phyloP scores from a whole-genome alignment of 1,140 invertebrate species.

The Archivesica marissinica region DNA sequence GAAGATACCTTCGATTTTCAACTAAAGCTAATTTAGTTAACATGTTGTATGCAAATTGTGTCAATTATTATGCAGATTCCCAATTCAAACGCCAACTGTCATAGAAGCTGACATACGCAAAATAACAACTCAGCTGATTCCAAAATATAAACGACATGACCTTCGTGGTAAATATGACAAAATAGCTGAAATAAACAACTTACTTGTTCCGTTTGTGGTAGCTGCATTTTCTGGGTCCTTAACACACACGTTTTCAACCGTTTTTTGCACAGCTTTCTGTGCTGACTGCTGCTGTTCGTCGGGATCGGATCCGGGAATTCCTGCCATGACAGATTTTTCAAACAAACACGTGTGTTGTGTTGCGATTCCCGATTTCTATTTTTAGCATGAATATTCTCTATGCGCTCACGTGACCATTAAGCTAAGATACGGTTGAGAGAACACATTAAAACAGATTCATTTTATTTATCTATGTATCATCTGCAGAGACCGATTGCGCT shows the following conservation, averaged over 20 bases:
- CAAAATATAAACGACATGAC: slow-evolving; percentile 1
- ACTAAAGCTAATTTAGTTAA: neutral
- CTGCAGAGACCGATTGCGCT: too few relatives aligned
- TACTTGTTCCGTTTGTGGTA: slow-evolving; percentile 40
- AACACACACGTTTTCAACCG: neutral
- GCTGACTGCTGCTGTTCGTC: slow-evolving; percentile 24
- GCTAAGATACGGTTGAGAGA: neutral
- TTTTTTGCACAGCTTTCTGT: slow-evolving; percentile 1
- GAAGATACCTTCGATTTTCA: neutral
- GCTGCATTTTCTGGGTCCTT: neutral
- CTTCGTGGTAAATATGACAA: neutral
- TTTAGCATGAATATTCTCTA: slow-evolving; percentile 30
- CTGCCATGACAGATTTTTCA: slow-evolving; percentile 48
- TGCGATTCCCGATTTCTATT: slow-evolving; percentile 50
- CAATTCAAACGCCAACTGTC: neutral
- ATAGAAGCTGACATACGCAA: slow-evolving; percentile 10
- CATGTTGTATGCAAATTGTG: too few relatives aligned
- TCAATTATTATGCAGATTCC: neutral
- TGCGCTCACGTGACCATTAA: slow-evolving; percentile 8
- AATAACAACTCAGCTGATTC: slow-evolving; percentile 25
- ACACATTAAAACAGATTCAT: too few relatives aligned
- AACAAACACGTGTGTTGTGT: slow-evolving; percentile 51
- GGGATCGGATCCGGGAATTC: slow-evolving; percentile 47
- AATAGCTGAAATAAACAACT: neutral
- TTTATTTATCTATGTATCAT: too few relatives aligned